A percentile compares a stretch with the other conserved stretches of the same genome.
Conservation (phyloP, 2,113 vertebrate genomes). For the Bubo scandiacus region DNA sequence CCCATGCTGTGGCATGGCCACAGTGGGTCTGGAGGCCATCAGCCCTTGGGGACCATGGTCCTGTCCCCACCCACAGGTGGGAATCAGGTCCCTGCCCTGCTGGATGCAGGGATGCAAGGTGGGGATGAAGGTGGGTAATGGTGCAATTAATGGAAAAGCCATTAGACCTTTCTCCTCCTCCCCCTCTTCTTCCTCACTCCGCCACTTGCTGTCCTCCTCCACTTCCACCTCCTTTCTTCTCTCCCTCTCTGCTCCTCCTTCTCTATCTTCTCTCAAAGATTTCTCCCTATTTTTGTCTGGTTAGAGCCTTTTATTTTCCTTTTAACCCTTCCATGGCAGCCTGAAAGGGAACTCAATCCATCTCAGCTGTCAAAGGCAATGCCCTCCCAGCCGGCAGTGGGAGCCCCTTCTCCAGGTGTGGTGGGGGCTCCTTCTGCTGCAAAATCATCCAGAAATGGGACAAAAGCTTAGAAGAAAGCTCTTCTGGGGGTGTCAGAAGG, state of each 20-base stretch:
- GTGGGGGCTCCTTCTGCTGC: background rate
- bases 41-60: background rate
- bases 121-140: constrained; percentile 66
- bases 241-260: constrained; percentile 57
- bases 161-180: constrained; percentile 70
- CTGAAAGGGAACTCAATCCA: background rate
- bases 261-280: constrained; percentile 55
- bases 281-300: constrained; percentile 65
- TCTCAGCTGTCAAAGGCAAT: background rate
- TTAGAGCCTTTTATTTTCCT: constrained; percentile 53
- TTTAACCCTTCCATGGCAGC: constrained; percentile 47
- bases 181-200: constrained; percentile 64
- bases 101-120: constrained; percentile 36
- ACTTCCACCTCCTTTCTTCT: constrained; percentile 66
- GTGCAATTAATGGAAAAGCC: constrained; percentile 79
- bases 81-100: background rate
- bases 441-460: background rate
- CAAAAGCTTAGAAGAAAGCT: background rate
- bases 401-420: background rate
- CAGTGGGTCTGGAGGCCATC: background rate
- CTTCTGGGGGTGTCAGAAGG: background rate
- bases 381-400: fast-evolving
- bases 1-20: background rate
- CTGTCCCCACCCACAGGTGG: background rate
- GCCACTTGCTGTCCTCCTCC: constrained; percentile 53